Evolutionary conservation across 2,888 invertebrate species (phyloP).

Genomic region (Tetragonula carbonaria): DNA sequence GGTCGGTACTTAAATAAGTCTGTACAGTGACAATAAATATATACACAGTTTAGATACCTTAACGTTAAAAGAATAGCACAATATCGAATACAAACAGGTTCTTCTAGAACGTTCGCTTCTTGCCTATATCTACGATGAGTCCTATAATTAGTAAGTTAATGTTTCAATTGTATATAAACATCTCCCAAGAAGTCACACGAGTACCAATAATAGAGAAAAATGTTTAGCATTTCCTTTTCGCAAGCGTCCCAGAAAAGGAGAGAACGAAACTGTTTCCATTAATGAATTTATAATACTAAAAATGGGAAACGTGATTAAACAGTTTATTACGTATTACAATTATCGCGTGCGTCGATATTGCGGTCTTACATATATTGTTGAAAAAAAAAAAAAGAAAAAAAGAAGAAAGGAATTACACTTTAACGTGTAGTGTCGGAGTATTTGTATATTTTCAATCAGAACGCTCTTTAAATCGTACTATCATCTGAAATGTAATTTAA

Average conservation of each 20-base stretch:
- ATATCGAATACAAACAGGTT: slow-evolving; percentile 46
- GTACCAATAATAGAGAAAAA: slow-evolving; percentile 46
- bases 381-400: not conserved
- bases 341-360: slow-evolving; percentile 59
- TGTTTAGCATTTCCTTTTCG: slow-evolving; percentile 47
- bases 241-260: slow-evolving; percentile 51
- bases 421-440: not conserved
- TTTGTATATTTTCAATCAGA: not conserved
- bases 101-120: slow-evolving; percentile 64
- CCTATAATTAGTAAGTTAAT: slow-evolving; percentile 60
- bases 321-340: slow-evolving; percentile 38
- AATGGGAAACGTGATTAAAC: slow-evolving; percentile 38
- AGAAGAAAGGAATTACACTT: not conserved
- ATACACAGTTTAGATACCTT: slow-evolving; percentile 54
- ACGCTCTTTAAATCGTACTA: not conserved
- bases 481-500: not conserved
- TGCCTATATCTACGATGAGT: slow-evolving; percentile 57
- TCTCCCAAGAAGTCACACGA: slow-evolving; percentile 49
- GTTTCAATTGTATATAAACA: slow-evolving; percentile 60
- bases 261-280: slow-evolving; percentile 46
- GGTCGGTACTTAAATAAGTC: slow-evolving; percentile 60
- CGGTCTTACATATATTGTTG: slow-evolving; percentile 24
- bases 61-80: slow-evolving; percentile 63
- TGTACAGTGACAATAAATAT: slow-evolving; percentile 70
- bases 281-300: slow-evolving; percentile 36